Base-by-base conservation (phyloP, 2,113 vertebrate species). In the Cheirogaleus medius region DNA sequence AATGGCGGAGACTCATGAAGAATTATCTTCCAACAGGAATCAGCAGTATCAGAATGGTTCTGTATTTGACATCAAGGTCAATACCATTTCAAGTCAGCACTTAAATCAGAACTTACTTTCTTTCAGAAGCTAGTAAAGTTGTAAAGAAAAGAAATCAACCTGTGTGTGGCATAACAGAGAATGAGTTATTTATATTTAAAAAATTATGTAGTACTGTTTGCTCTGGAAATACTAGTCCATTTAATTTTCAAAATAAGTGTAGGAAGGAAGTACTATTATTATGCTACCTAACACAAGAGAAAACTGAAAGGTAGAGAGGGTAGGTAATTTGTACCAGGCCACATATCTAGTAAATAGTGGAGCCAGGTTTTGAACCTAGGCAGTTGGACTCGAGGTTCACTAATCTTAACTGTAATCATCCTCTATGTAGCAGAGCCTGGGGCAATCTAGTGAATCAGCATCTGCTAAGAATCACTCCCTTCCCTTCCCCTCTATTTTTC, bases 161-260 rank as follows among this genome's bases (percentile, higher is more conserved):
- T 69, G 0, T 29, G 15, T 42, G 11, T 49, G 34, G 12, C 15
- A 73, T 0, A 10, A 58, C 0, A 44, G 37, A 39, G 4, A 32
- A 21, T n/a, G 0, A 47, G 2, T 27, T 54, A 81, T 37, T 52
- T 82, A 47, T 74, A 52, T 39, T 81, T 68, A 15, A 87, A 84
- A 85, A 47, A 17, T 56, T 89, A 17, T 21, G 0, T 76, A 80
- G 1, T 42, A n/a, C 6, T n/a, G 5, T 25, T 8, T 80, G 44
- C n/a, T 80, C 8, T n/a, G 76, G 20, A 95, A 60, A 71, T 56
- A 23, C 39, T 74, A 80, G 12, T 7, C 83, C 32, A 82, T 68
- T 94, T 63, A 52, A 68, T 91, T 49, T 87, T 81, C 54, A 66
- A 54, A 85, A 44, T 49, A 90, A 52, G 6, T 73, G 12, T 58